A percentile compares a stretch with the other conserved stretches of the same genome.
These are phyloP conservation scores for Elaphurus davidianus DNA, from an alignment of 2,113 vertebrate species.

Conservation along the genomic window DNA sequence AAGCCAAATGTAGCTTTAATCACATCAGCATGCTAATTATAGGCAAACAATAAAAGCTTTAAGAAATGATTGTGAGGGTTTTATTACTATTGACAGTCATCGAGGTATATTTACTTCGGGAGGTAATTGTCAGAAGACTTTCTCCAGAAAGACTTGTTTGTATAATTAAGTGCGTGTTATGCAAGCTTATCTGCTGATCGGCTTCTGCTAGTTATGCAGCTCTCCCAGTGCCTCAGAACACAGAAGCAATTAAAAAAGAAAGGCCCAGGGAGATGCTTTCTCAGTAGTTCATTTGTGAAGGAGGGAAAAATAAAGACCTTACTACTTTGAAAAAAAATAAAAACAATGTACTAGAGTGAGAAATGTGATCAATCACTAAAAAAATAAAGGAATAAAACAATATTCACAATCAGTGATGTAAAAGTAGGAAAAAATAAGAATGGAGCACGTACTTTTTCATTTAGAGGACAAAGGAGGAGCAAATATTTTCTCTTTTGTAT, in stretches of 20 bases:
- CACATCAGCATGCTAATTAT: slow-evolving; percentile 78
- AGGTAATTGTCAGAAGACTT: slow-evolving; percentile 76
- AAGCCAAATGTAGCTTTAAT: slow-evolving; percentile 76
- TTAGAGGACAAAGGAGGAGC: not conserved
- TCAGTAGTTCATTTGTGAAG: slow-evolving; percentile 42
- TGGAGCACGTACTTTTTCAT: not conserved
- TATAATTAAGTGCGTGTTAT: slow-evolving; percentile 64
- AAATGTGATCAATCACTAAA: not conserved
- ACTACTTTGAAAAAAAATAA: not conserved
- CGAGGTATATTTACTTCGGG: slow-evolving; percentile 75
- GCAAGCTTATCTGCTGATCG: slow-evolving; percentile 71
- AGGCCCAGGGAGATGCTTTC: not conserved
- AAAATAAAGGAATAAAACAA: not conserved
- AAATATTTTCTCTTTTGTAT: not conserved
- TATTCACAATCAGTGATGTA: not conserved
- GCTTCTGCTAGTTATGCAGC: slow-evolving; percentile 30
- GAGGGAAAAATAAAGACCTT: slow-evolving; percentile 21
- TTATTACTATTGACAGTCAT: slow-evolving; percentile 75
- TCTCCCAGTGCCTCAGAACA: not conserved
- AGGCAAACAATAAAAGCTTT: slow-evolving; percentile 77
- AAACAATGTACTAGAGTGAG: slow-evolving; percentile 15
- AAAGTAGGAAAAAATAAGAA: not conserved
- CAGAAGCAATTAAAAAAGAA: slow-evolving; percentile 59
- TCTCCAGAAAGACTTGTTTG: slow-evolving; percentile 74
- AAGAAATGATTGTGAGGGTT: slow-evolving; percentile 73